Conservation (phyloP, 1,140 invertebrate species). For the Ips nitidus region DNA sequence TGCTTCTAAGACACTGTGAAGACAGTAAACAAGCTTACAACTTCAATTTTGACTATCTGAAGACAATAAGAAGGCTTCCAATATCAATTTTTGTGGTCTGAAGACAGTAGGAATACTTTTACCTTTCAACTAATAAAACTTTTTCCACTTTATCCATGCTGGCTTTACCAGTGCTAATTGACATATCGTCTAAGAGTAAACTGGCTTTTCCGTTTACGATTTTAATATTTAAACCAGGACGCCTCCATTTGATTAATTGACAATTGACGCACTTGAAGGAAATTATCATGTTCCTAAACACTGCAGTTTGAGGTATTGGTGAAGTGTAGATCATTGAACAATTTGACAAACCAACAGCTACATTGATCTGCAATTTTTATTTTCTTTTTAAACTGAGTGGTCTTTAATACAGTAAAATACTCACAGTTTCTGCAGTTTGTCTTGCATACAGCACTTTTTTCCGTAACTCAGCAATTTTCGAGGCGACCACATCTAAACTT, state of each 20-base stretch:
- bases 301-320: slow-evolving; percentile 40
- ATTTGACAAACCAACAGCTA: slow-evolving; percentile 54
- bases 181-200: too few relatives aligned
- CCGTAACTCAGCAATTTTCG: slow-evolving; percentile 62
- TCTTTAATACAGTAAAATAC: slow-evolving; percentile 26
- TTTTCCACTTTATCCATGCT: slow-evolving; percentile 18
- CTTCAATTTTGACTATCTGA: not conserved
- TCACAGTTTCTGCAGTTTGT: slow-evolving; percentile 79
- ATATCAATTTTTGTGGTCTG: not conserved
- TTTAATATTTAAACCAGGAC: slow-evolving; percentile 12
- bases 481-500: slow-evolving; percentile 17
- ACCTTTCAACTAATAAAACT: slow-evolving; percentile 33
- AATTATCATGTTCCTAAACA: slow-evolving; percentile 37
- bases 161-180: slow-evolving; percentile 10
- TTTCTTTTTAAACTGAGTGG: too few relatives aligned
- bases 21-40: too few relatives aligned
- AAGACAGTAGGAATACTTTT: not conserved
- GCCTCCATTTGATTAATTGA: slow-evolving; percentile 34
- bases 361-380: slow-evolving; percentile 35
- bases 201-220: slow-evolving; percentile 21
- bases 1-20: too few relatives aligned
- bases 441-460: slow-evolving; percentile 75
- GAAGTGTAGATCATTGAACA: slow-evolving; percentile 75
- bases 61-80: not conserved
- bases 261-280: slow-evolving; percentile 42